A percentile compares a stretch with the other conserved stretches of the same genome.
Conservation (phyloP, 1,140 invertebrate species). For the Hormaphis cornu region DNA sequence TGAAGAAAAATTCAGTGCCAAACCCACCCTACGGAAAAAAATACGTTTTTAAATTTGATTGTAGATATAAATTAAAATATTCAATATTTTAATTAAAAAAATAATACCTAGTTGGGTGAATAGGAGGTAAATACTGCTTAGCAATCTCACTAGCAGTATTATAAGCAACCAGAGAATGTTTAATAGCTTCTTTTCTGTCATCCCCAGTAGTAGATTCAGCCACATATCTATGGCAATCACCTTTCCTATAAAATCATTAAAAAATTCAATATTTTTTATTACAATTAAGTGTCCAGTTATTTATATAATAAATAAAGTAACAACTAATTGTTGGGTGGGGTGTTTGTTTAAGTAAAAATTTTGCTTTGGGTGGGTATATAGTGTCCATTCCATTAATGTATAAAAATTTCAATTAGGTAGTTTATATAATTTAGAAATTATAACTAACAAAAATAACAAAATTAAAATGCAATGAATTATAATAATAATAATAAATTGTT, state of each 20-base stretch:
- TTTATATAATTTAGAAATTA: too few species aligned
- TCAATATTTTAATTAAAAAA: background rate
- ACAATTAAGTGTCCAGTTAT: too few species aligned
- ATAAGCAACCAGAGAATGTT: conserved; percentile 91
- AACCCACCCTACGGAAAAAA: conserved; percentile 43
- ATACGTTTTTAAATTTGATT: conserved; percentile 15
- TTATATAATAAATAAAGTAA: too few species aligned
- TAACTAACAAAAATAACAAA: too few species aligned
- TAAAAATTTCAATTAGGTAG: too few species aligned
- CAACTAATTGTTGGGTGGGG: too few species aligned
- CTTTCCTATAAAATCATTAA: conserved; percentile 54
- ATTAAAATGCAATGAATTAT: too few species aligned
- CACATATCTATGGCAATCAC: conserved; percentile 93
- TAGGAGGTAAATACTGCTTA: conserved; percentile 92
- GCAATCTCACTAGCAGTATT: conserved; percentile 95
- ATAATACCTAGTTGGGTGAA: conserved; percentile 71
- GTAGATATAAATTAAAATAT: background rate
- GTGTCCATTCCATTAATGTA: too few species aligned
- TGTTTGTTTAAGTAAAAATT: too few species aligned
- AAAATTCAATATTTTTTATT: too few species aligned
- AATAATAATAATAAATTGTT: too few species aligned
- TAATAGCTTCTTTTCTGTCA: conserved; percentile 89
- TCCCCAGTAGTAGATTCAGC: conserved; percentile 92
- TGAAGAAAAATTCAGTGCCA: conserved; percentile 58
- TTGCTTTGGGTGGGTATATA: too few species aligned